A percentile compares a stretch with the other conserved stretches of the same genome.
These are phyloP conservation scores for Sebastes paucispinis DNA, from an alignment of 2,797 vertebrate genomes.

Conservation along the genomic window DNA sequence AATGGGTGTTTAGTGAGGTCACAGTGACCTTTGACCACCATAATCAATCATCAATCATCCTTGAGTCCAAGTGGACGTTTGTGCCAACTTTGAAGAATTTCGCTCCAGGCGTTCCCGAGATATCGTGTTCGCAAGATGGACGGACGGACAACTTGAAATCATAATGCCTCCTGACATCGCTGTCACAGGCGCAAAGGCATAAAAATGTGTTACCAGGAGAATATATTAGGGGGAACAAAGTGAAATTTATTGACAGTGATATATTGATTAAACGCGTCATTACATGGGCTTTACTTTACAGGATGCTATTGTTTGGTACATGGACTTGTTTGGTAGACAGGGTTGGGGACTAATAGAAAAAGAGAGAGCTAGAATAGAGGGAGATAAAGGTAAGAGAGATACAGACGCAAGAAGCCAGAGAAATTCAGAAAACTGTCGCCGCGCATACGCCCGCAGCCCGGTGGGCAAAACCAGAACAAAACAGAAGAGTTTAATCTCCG, in stretches of 20 bases:
- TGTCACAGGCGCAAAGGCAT: no score
- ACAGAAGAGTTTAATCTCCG: slow-evolving; percentile 62
- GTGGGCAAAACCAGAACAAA: slow-evolving; percentile 34
- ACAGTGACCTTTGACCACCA: no score
- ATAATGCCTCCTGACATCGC: no score
- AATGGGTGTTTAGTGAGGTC: no score
- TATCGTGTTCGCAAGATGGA: no score
- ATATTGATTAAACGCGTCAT: not conserved
- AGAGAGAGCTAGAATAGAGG: not conserved
- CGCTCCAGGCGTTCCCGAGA: no score
- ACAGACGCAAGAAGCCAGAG: not conserved
- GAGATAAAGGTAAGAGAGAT: not conserved
- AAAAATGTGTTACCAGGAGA: not conserved
- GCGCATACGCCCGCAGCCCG: not conserved
- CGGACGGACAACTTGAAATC: no score
- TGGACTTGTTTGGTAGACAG: not conserved
- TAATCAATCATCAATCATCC: no score
- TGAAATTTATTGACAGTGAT: not conserved
- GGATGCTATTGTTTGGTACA: not conserved
- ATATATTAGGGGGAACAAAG: not conserved
- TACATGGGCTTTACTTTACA: not conserved
- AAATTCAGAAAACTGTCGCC: not conserved
- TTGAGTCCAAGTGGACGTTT: no score
- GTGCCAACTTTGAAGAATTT: no score
- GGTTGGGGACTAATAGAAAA: not conserved